Evolutionary conservation across 1,140 invertebrate genomes (phyloP).

Genomic region (Drosophila dunni): DNA sequence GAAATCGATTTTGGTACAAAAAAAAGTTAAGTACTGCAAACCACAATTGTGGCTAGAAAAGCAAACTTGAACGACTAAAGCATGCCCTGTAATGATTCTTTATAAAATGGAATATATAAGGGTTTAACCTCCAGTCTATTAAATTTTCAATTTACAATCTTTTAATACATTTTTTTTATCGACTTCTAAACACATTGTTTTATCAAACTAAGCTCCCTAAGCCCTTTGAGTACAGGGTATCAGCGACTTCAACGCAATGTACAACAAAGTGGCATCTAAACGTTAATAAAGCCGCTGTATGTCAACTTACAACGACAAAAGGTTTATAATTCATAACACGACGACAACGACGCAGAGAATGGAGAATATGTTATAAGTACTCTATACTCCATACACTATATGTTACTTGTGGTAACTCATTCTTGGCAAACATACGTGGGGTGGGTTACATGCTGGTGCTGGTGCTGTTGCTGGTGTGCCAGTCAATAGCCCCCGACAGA

Average conservation of each 20-base stretch:
- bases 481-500: slow-evolving; percentile 31
- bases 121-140: too few species aligned
- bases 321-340: slow-evolving; percentile 51
- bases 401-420: slow-evolving; percentile 15
- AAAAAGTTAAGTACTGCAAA: slow-evolving; percentile 9
- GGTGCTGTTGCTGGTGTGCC: too few species aligned
- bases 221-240: slow-evolving; percentile 9
- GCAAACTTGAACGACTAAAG: background rate
- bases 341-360: slow-evolving; percentile 8
- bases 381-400: background rate
- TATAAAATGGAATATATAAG: too few species aligned
- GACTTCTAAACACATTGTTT: background rate
- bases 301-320: slow-evolving; percentile 28
- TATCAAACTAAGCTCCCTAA: background rate
- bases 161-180: too few species aligned
- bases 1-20: slow-evolving; percentile 51
- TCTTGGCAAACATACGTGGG: slow-evolving; percentile 8
- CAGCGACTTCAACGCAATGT: slow-evolving; percentile 31
- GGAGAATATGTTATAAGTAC: background rate
- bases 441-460: background rate
- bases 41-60: background rate
- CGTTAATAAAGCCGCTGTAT: slow-evolving; percentile 35
- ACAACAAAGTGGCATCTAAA: slow-evolving; percentile 27
- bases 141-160: too few species aligned
- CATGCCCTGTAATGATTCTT: slow-evolving; percentile 6